These are phyloP conservation scores for Saguinus imperator DNA, from an alignment of 2,113 vertebrate species.

Conservation along the genomic window DNA sequence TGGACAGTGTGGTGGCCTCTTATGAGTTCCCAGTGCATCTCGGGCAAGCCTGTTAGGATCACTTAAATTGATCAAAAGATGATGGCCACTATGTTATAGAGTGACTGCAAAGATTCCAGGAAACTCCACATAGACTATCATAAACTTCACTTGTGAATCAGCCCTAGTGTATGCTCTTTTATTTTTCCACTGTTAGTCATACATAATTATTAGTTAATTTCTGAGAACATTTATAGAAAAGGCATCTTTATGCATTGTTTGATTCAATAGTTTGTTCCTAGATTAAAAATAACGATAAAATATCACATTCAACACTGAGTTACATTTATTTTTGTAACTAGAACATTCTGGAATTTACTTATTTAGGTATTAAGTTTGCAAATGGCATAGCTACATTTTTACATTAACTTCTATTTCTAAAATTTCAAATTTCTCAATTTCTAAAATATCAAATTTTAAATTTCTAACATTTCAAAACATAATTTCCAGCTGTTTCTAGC, in stretches of 20 bases:
- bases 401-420: conserved; percentile 10
- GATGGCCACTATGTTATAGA: neutral
- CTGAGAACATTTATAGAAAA: neutral
- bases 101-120: neutral
- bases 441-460: conserved; percentile 21
- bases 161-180: too few species aligned
- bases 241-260: neutral
- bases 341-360: conserved; percentile 21
- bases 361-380: conserved; percentile 18
- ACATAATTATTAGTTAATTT: neutral
- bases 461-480: conserved; percentile 35
- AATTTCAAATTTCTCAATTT: conserved; percentile 23
- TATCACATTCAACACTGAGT: neutral
- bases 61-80: neutral
- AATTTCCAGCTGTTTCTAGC: neutral
- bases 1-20: neutral
- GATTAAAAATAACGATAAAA: conserved; percentile 12
- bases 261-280: neutral
- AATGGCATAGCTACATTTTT: conserved; percentile 30
- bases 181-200: neutral
- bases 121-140: neutral
- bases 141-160: neutral
- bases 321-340: neutral
- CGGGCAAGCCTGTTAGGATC: neutral
- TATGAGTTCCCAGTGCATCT: neutral